Percentiles rank a stretch among this genome's conserved stretches.
These are phyloP conservation scores for Cranoglanis bouderius DNA, from an alignment of 2,113 vertebrate genomes.

Conservation along the genomic window DNA sequence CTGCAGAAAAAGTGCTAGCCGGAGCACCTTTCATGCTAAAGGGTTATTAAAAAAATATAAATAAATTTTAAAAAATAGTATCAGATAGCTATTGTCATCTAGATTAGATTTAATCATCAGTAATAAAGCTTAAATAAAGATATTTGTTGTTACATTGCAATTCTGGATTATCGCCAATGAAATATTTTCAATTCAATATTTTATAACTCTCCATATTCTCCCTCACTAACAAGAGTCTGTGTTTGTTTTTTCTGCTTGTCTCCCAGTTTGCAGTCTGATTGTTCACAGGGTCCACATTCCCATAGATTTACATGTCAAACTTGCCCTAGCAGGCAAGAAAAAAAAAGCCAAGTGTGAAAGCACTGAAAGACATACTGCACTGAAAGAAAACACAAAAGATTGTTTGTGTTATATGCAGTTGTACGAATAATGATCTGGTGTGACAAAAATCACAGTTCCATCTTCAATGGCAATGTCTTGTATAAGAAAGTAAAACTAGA, in stretches of 20 bases:
- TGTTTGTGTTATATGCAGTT: not conserved
- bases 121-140: not conserved
- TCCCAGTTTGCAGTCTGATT: not conserved
- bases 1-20: not conserved
- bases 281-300: not conserved
- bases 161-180: not conserved
- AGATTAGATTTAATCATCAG: not conserved
- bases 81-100: not conserved
- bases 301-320: not conserved
- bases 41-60: not conserved
- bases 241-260: not conserved
- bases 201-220: not conserved
- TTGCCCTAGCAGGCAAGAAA: not conserved
- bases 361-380: not conserved
- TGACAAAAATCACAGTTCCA: not conserved
- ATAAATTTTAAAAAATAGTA: not conserved
- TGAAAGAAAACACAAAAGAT: not conserved
- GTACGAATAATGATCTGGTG: not conserved
- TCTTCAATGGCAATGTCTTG: not conserved
- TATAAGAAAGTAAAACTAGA: constrained; percentile 1
- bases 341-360: not conserved
- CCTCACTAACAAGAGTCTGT: not conserved
- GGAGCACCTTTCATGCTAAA: not conserved
- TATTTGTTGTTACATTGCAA: not conserved
- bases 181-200: not conserved